phyloP scores from a whole-genome alignment of 2,113 vertebrate genomes.

The Caranx ignobilis region DNA sequence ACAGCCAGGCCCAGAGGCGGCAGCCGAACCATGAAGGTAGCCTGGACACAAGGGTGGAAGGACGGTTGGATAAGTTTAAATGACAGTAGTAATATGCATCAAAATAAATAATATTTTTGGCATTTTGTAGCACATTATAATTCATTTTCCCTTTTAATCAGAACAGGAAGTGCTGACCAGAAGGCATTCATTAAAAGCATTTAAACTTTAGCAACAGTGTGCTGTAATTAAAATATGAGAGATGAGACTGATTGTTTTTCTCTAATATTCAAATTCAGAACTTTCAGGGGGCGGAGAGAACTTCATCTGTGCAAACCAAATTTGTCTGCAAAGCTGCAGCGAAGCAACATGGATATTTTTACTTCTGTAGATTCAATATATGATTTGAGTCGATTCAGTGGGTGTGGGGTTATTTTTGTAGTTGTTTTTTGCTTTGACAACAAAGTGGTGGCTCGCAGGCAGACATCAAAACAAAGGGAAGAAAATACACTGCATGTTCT shows the following conservation, averaged over 20 bases:
- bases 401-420: not conserved
- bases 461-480: not conserved
- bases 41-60: slow-evolving; percentile 76
- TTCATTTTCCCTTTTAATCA: slow-evolving; percentile 16
- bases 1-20: slow-evolving; percentile 89
- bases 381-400: not conserved
- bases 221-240: slow-evolving; percentile 40
- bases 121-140: too few species aligned
- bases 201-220: slow-evolving; percentile 20
- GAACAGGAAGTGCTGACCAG: not conserved
- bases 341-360: slow-evolving; percentile 3
- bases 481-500: not conserved
- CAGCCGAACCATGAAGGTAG: slow-evolving; percentile 90
- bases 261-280: not conserved
- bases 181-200: slow-evolving; percentile 33
- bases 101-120: not conserved
- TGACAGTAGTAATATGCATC: not conserved
- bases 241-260: not conserved
- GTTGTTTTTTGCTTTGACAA: not conserved
- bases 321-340: not conserved
- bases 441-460: not conserved
- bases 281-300: not conserved
- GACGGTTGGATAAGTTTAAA: not conserved
- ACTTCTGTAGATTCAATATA: not conserved
- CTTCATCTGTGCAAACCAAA: not conserved